Evolutionary conservation across 2,888 invertebrate genomes (phyloP), one percentile per base, ranked within the genome.

Genomic region (Stenichneumon culpator): DNA sequence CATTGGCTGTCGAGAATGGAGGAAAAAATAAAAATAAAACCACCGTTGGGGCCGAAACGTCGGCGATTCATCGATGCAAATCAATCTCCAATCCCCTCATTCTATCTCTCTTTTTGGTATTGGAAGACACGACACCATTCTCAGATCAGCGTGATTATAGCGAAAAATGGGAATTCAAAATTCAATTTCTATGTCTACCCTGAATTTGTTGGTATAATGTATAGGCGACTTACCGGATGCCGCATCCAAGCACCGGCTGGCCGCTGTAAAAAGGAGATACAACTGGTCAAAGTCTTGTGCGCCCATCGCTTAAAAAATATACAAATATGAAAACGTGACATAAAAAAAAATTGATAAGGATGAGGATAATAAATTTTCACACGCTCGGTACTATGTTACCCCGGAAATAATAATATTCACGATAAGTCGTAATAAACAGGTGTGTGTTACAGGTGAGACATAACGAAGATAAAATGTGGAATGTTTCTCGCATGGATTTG

Each of bases 221-320:
- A 16, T 4, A 63, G 73, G 72, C 50, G 14, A 84, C 84, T 84
- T 73, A 84, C 84, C 84, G 72, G 81, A 78, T 84, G 78, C n/a
- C 84, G 81, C 73, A 81, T 81, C 84, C 84, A 84, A 73, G 81
- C 73, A n/a, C 84, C 84, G 44, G 84, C 68, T 54, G 84, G 84
- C 28, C 84, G 77, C 84, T 84, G 84, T 22, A 84, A 84, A 57
- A 54, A 67, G 67, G 22, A 68, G 16, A 63, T 28, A 32, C 14
- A 44, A 14, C 19, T 9, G 14, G 14, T 79, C 25, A 70, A 57
- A 44, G 22, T 54, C 44, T 75, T 32, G 52, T 32, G 36, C 54
- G 11, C 54, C 54, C 5, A 54, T 22, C 22, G 54, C 11, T 22
- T 11, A 11, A 25, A 54, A 22, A 22, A 14, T 57, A 9, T 25